phyloP scores from a whole-genome alignment of 2,888 invertebrate genomes.

The Aporophyla lueneburgensis region DNA sequence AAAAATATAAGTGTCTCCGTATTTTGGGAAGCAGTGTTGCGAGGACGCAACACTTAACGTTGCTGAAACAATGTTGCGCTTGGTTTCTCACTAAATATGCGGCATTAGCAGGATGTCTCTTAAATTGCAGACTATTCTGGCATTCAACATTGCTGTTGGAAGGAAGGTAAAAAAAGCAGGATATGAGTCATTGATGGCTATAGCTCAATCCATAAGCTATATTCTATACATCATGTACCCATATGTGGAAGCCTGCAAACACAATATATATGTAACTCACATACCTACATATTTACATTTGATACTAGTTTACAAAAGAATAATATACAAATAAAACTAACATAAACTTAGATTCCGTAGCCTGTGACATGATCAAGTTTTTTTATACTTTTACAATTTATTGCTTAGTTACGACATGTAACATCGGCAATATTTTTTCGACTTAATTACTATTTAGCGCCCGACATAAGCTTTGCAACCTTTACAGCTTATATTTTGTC shows the following conservation, averaged over 20 bases:
- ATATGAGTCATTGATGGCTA: background rate
- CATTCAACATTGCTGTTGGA: background rate
- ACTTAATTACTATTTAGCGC: constrained; percentile 34
- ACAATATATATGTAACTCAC: constrained; percentile 22
- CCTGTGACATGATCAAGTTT: constrained; percentile 28
- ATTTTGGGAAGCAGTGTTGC: background rate
- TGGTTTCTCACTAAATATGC: background rate
- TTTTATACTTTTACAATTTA: constrained; percentile 23
- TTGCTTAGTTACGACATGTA: constrained; percentile 29
- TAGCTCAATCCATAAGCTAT: background rate
- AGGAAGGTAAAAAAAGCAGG: background rate
- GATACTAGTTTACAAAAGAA: constrained; percentile 46
- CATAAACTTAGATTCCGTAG: constrained; percentile 42
- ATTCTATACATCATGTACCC: constrained; percentile 2
- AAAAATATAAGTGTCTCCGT: background rate
- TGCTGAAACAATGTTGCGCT: background rate
- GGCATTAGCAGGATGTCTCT: too few relatives aligned
- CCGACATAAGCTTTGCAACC: constrained; percentile 27
- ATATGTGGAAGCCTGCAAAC: constrained; percentile 29
- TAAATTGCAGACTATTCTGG: background rate
- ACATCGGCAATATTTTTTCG: constrained; percentile 17
- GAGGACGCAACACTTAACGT: background rate
- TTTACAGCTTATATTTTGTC: constrained; percentile 24
- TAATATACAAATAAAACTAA: constrained; percentile 32
- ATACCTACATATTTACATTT: constrained; percentile 49